Evolutionary conservation across 2,888 invertebrate genomes (phyloP).

Genomic region (Apamea crenata): DNA sequence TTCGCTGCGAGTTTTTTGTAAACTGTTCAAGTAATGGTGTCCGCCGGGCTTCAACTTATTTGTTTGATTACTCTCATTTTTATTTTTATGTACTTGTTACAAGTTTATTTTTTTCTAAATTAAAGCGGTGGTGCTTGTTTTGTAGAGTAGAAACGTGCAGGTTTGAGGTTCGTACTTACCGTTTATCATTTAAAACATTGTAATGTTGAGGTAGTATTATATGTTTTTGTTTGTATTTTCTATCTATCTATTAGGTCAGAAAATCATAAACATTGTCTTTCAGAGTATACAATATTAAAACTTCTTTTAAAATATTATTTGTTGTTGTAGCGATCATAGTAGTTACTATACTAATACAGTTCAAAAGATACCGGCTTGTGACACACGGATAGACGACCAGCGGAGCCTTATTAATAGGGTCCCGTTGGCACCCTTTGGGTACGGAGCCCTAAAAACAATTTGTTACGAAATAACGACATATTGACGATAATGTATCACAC

Average conservation of each 20-base stretch:
- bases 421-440: background rate
- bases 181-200: background rate
- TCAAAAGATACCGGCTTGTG: background rate
- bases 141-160: background rate
- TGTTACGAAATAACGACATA: background rate
- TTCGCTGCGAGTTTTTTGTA: background rate
- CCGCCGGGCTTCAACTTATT: slow-evolving; percentile 20
- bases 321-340: background rate
- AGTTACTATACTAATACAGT: no score
- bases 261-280: background rate
- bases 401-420: background rate
- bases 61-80: slow-evolving; percentile 42
- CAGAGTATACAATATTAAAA: background rate
- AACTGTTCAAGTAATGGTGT: slow-evolving; percentile 30
- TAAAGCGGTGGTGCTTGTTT: background rate
- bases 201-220: background rate
- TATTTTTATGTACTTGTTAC: slow-evolving; percentile 6
- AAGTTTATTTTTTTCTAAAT: background rate
- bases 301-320: background rate
- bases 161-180: background rate
- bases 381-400: background rate
- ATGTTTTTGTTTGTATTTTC: background rate
- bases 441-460: background rate
- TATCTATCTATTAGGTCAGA: background rate
- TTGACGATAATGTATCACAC: slow-evolving; percentile 5